These are phyloP conservation scores for Cotesia typhae DNA, from an alignment of 1,140 invertebrate species.

Conservation along the genomic window DNA sequence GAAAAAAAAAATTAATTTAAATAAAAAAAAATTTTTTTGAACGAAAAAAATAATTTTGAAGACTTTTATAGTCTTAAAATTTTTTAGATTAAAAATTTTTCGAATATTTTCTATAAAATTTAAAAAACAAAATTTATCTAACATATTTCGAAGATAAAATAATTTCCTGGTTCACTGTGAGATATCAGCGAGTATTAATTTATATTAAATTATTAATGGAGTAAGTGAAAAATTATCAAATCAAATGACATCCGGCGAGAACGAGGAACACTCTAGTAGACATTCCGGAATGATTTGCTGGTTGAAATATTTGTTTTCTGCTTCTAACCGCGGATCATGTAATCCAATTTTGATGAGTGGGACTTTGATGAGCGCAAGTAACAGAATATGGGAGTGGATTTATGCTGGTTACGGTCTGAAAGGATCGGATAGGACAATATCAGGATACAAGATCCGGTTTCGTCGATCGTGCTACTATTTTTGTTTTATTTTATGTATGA, in stretches of 20 bases:
- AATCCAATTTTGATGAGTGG: neutral
- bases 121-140: too few relatives aligned
- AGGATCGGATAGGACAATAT: constrained; percentile 31
- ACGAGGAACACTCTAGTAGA: neutral
- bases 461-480: constrained; percentile 26
- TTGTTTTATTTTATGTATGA: neutral
- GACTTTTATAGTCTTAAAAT: too few relatives aligned
- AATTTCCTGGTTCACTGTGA: neutral
- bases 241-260: too few relatives aligned
- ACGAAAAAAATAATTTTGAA: too few relatives aligned
- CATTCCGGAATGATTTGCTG: neutral
- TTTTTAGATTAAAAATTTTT: too few relatives aligned
- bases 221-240: too few relatives aligned
- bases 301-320: too few relatives aligned
- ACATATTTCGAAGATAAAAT: neutral
- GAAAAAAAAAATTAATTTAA: too few relatives aligned
- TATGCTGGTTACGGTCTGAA: neutral
- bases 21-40: too few relatives aligned
- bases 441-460: constrained; percentile 38
- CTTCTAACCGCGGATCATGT: too few relatives aligned
- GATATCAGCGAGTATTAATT: constrained; percentile 15
- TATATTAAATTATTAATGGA: neutral
- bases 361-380: neutral
- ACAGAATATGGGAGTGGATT: constrained; percentile 24
- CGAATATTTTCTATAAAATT: too few relatives aligned